These are phyloP conservation scores for Euclidia mi DNA, from an alignment of 2,888 invertebrate genomes.

Conservation along the genomic window DNA sequence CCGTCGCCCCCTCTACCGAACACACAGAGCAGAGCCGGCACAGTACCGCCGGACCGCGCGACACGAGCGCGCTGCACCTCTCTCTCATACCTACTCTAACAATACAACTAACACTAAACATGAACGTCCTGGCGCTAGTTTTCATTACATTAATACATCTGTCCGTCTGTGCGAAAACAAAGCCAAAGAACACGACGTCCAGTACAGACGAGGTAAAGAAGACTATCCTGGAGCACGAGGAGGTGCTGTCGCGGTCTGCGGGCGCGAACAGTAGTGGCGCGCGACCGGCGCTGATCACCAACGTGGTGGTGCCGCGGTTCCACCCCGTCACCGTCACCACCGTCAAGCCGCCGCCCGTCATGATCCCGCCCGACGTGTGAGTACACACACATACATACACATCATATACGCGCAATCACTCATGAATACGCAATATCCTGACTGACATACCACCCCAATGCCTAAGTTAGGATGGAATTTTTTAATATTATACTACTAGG, in stretches of 20 bases:
- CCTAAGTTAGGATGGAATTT: too few relatives aligned
- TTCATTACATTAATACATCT: constrained; percentile 31
- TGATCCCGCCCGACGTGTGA: constrained; percentile 74
- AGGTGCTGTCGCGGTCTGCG: constrained; percentile 57
- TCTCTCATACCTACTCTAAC: too few relatives aligned
- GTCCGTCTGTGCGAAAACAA: constrained; percentile 52
- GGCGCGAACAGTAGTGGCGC: constrained; percentile 70
- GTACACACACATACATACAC: too few relatives aligned
- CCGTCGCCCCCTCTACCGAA: constrained; percentile 29
- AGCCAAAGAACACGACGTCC: constrained; percentile 45
- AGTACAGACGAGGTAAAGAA: constrained; percentile 71
- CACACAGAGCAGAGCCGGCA: constrained; percentile 9
- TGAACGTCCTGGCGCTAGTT: constrained; percentile 35
- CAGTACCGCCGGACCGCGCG: constrained; percentile 47
- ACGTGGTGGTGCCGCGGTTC: constrained; percentile 67
- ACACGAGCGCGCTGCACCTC: too few relatives aligned
- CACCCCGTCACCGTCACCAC: constrained; percentile 56
- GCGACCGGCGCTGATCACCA: constrained; percentile 69
- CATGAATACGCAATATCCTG: too few relatives aligned
- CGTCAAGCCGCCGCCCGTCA: constrained; percentile 54
- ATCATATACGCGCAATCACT: too few relatives aligned
- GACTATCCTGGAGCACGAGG: constrained; percentile 70
- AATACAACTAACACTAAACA: constrained; percentile 17
- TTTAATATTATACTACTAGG: too few relatives aligned
- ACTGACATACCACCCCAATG: too few relatives aligned